Evolutionary conservation across 2,888 invertebrate species (phyloP).

Genomic region (Dryobota labecula): DNA sequence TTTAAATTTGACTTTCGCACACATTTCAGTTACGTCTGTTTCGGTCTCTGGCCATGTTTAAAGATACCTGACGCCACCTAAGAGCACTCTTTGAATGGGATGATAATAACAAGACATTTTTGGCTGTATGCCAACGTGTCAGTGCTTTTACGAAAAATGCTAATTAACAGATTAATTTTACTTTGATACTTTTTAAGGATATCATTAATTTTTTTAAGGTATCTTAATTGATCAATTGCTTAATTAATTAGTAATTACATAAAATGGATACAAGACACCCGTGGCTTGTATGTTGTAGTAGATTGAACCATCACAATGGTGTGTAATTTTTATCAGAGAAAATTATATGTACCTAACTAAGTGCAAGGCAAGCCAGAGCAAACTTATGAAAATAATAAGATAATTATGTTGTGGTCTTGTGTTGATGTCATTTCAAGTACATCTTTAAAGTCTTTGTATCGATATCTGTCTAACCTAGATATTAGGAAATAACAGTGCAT

Average conservation of each 20-base stretch:
- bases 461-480: background rate
- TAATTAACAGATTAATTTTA: slow-evolving; percentile 16
- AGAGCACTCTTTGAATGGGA: background rate
- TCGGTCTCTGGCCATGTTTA: slow-evolving; percentile 7
- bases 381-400: background rate
- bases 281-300: no score
- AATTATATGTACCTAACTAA: background rate
- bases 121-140: slow-evolving; percentile 24
- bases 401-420: background rate
- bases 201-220: background rate
- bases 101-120: slow-evolving; percentile 5
- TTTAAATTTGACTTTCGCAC: background rate
- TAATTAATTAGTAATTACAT: slow-evolving; percentile 17
- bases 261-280: no score
- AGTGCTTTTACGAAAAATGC: slow-evolving; percentile 4
- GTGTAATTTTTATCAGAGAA: background rate
- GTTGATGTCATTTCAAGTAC: background rate
- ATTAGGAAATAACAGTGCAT: background rate
- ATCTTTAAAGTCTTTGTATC: no score
- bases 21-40: background rate
- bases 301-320: background rate
- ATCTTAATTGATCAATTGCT: slow-evolving; percentile 29
- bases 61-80: background rate
- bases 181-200: background rate
- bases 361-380: background rate